Evolutionary conservation across 1,140 invertebrate species (phyloP).

Genomic region (Rhopalosiphum maidis): DNA sequence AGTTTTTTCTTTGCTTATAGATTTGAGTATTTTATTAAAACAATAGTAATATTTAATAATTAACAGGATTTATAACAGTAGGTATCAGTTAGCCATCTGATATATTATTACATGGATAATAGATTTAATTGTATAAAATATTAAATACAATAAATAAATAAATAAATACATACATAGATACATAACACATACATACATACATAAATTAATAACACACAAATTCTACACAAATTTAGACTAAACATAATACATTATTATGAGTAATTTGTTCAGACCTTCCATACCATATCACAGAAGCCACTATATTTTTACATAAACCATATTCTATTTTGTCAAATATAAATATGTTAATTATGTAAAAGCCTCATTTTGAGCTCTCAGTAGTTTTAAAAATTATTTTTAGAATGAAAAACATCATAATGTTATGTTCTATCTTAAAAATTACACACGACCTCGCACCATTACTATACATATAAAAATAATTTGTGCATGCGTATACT

Average conservation of each 20-base stretch:
- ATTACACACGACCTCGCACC: neutral
- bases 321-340: constrained; percentile 20
- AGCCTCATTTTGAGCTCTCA: neutral
- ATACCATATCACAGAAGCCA: constrained; percentile 51
- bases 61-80: constrained; percentile 16
- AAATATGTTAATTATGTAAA: neutral
- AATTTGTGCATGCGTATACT: neutral
- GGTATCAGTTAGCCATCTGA: neutral
- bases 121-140: neutral
- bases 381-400: neutral
- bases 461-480: constrained; percentile 1
- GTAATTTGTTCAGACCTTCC: constrained; percentile 50
- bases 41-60: neutral
- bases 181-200: constrained; percentile 35
- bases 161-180: constrained; percentile 22
- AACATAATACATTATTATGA: constrained; percentile 32
- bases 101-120: neutral
- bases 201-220: constrained; percentile 21
- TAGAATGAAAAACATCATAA: neutral
- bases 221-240: neutral
- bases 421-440: neutral
- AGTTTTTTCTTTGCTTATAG: neutral
- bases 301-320: constrained; percentile 8
- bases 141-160: neutral
- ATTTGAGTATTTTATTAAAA: neutral